These are phyloP conservation scores for Lycophotia porphyrea DNA, from an alignment of 2,888 invertebrate species.

Conservation along the genomic window DNA sequence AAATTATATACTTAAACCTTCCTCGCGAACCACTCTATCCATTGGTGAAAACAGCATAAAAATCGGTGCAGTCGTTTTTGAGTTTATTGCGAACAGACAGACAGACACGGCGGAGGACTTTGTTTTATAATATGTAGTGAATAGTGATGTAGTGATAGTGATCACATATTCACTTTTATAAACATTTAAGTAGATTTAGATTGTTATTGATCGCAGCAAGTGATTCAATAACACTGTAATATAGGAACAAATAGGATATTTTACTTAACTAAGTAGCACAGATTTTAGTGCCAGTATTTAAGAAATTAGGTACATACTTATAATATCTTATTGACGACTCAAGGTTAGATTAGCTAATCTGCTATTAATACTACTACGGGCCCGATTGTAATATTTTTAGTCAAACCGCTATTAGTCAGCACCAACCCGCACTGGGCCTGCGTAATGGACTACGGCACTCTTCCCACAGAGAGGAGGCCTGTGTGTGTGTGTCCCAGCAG, in stretches of 20 bases:
- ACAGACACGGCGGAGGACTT: no score
- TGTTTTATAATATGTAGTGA: no score
- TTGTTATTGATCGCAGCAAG: background rate
- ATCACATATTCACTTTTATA: no score
- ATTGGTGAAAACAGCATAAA: no score
- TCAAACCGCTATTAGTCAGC: background rate
- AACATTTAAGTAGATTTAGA: no score
- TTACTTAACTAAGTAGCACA: background rate
- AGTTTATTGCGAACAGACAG: no score
- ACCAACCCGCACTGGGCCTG: background rate
- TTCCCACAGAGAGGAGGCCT: background rate
- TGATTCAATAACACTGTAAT: background rate
- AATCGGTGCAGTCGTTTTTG: no score
- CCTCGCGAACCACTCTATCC: no score
- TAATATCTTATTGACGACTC: constrained; percentile 23
- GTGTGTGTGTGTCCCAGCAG: no score
- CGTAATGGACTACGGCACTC: background rate
- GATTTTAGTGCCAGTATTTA: constrained; percentile 6
- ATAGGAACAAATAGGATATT: background rate
- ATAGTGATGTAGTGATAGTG: no score
- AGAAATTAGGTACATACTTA: background rate
- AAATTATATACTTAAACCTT: no score
- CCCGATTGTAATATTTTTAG: background rate
- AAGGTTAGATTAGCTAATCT: constrained; percentile 5
- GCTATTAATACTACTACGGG: background rate